Evolutionary conservation across 2,797 vertebrate genomes (phyloP).

Genomic region (Mus spretus): DNA sequence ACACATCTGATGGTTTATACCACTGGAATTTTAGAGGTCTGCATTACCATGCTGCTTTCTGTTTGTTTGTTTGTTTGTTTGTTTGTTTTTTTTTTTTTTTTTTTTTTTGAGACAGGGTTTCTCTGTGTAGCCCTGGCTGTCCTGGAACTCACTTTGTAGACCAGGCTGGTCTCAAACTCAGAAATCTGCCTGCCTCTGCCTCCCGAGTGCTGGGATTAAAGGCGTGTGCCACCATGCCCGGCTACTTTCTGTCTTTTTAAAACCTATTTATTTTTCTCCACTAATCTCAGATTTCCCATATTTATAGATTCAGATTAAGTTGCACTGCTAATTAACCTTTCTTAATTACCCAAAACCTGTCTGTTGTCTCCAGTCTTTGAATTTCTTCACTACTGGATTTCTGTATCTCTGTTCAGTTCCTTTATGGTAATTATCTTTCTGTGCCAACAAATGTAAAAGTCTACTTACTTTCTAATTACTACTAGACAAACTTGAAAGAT

Average conservation of each 20-base stretch:
- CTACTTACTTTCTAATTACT: slow-evolving; percentile 45
- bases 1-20: not conserved
- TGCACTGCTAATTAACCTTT: slow-evolving; percentile 66
- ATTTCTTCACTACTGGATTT: slow-evolving; percentile 67
- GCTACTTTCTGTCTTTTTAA: slow-evolving; percentile 16
- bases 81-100: too few relatives aligned
- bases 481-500: slow-evolving; percentile 47
- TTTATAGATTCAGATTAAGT: slow-evolving; percentile 68
- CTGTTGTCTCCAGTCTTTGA: slow-evolving; percentile 59
- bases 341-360: slow-evolving; percentile 67
- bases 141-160: too few relatives aligned
- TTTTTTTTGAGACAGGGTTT: too few relatives aligned
- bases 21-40: not conserved
- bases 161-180: too few relatives aligned
- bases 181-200: too few relatives aligned
- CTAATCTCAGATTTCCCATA: slow-evolving; percentile 54
- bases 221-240: too few relatives aligned
- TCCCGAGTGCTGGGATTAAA: too few relatives aligned
- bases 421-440: slow-evolving; percentile 66
- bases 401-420: slow-evolving; percentile 28
- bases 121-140: too few relatives aligned
- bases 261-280: not conserved
- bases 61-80: too few relatives aligned
- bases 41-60: not conserved
- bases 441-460: slow-evolving; percentile 65